Evolutionary conservation across 1,140 invertebrate species (phyloP).

Genomic region (Bombus breviceps): DNA sequence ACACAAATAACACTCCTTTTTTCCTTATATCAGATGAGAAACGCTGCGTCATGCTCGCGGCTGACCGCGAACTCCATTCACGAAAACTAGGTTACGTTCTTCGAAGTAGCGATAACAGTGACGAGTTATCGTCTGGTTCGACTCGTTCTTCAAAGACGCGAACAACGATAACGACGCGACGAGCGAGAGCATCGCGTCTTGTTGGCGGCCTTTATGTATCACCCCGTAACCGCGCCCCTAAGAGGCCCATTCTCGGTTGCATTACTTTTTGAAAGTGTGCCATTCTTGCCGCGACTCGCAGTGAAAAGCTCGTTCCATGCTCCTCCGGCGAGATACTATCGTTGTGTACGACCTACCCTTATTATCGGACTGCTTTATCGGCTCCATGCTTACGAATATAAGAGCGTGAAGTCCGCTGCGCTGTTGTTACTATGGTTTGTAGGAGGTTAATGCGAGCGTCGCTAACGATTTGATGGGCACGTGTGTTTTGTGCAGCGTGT

Average conservation of each 20-base stretch:
- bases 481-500: too few species aligned
- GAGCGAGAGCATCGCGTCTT: slow-evolving; percentile 7
- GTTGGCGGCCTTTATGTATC: slow-evolving; percentile 42
- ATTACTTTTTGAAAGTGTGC: slow-evolving; percentile 56
- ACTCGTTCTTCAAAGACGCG: slow-evolving; percentile 15
- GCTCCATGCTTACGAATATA: background rate
- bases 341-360: slow-evolving; percentile 18
- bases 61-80: background rate
- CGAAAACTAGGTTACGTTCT: slow-evolving; percentile 6
- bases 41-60: background rate
- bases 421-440: background rate
- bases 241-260: slow-evolving; percentile 26
- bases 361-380: slow-evolving; percentile 33
- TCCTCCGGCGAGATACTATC: slow-evolving; percentile 20
- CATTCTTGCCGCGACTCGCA: slow-evolving; percentile 13
- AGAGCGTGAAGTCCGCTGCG: background rate
- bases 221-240: slow-evolving; percentile 28
- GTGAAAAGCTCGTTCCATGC: slow-evolving; percentile 43
- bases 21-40: background rate
- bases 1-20: background rate
- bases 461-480: background rate
- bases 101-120: slow-evolving; percentile 8
- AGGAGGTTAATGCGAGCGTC: background rate
- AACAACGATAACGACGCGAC: slow-evolving; percentile 13
- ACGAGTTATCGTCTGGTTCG: slow-evolving; percentile 18